Conservation (phyloP, 2,888 invertebrate genomes). For the Helobdella robusta region DNA sequence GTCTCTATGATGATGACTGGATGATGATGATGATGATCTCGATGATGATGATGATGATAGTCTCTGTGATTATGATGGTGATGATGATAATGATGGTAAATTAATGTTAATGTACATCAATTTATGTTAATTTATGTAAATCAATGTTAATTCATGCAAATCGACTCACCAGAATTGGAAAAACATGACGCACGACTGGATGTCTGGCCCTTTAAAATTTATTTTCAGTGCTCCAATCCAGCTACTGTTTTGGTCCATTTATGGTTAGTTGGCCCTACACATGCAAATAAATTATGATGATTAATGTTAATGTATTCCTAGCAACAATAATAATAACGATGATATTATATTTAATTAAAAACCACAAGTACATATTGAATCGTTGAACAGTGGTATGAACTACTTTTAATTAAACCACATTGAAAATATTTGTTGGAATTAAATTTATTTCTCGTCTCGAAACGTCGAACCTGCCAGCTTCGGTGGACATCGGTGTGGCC, state of each 20-base stretch:
- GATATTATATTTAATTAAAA: background rate
- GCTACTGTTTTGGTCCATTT: conserved; percentile 67
- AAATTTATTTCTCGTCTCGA: background rate
- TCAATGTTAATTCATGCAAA: background rate
- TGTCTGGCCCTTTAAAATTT: conserved; percentile 42
- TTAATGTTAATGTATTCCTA: background rate
- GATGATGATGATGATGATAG: no score
- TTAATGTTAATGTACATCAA: no score
- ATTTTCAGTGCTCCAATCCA: conserved; percentile 56
- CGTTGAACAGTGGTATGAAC: no score
- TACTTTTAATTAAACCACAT: no score
- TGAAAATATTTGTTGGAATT: conserved; percentile 3
- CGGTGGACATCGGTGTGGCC: conserved; percentile 77
- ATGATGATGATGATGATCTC: no score
- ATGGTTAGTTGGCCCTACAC: conserved; percentile 53
- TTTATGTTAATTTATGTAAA: background rate
- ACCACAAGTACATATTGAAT: background rate
- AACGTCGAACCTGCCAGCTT: no score
- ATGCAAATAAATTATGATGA: background rate
- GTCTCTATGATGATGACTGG: no score
- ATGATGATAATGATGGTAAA: no score
- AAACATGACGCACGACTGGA: conserved; percentile 86
- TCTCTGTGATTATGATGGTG: no score
- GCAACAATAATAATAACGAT: no score
- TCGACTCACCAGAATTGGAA: conserved; percentile 68